Evolutionary conservation across 2,888 invertebrate species (phyloP), one percentile per base, ranked within the genome.

Genomic region (Diaperis boleti): DNA sequence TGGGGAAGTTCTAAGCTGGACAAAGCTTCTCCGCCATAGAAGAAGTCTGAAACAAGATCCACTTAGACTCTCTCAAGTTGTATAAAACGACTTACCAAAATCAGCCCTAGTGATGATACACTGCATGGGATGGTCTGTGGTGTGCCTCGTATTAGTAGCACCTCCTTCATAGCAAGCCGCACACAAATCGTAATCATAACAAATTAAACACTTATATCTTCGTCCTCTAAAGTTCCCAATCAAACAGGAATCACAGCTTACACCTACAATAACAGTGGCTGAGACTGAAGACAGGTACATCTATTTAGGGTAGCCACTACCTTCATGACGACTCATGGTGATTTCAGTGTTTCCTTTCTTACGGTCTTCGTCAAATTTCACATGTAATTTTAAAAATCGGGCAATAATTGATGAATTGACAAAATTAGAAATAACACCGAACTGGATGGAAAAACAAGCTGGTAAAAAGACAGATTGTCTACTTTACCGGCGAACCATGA

Each of bases 201-300:
- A 99, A 78, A 97, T 92, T 82, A 99, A 89, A 87, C 98, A 99
- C 88, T 99, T 99, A 85, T 96, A 99, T 78, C 98, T 91, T 82
- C 95, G 91, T 78, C 98, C 98, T 83, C 94, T 89, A 83, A 98
- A 98, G 85, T 98, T 97, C 82, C 94, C 94, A 87, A 95, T 96
- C 84, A 96, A 88, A 89, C 98, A 98, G 81, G 96, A 95, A 91
- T 98, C 98, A 89, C 98, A 98, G 88, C 97, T 98, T 81, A 98
- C 98, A 87, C 98, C 98, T 96, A 82, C 74, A 86, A 86, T 76
- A 78, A 67, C 69, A 69, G 31, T 65, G 66, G 14, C 47, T 13
- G 18, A 29, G 37, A 37, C 47, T 33, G 31, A 10, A 8, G n/a
- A 45, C 14, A 10, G 31, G 3, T 17, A 14, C 26, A 31, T 59